Conservation (phyloP, 2,797 vertebrate genomes). For the Pygocentrus nattereri region DNA sequence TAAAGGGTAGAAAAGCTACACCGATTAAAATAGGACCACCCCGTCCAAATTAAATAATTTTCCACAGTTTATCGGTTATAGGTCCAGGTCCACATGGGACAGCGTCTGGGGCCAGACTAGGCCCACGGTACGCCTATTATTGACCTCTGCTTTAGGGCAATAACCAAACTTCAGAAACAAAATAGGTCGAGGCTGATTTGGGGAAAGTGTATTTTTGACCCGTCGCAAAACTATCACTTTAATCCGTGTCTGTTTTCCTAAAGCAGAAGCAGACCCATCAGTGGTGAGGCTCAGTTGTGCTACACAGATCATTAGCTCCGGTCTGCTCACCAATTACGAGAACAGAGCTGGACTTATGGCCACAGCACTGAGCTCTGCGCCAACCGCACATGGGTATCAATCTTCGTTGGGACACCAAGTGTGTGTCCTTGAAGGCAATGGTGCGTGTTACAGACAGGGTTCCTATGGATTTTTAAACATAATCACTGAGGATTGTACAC, state of each 20-base stretch:
- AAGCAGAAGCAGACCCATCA: constrained; percentile 31
- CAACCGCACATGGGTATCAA: constrained; percentile 47
- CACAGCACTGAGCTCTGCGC: constrained; percentile 37
- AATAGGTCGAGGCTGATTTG: no score
- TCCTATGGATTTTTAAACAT: background rate
- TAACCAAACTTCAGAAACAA: no score
- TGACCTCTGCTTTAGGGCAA: no score
- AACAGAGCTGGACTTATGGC: constrained; percentile 49
- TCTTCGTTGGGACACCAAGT: constrained; percentile 43
- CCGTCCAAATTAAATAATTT: no score
- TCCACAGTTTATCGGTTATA: no score
- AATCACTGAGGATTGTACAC: background rate
- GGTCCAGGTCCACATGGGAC: no score
- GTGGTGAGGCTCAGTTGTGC: constrained; percentile 20
- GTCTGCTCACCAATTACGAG: constrained; percentile 42
- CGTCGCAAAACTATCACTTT: background rate
- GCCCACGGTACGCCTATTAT: no score
- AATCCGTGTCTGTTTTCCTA: background rate
- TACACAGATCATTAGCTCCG: constrained; percentile 52
- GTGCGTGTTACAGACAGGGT: background rate
- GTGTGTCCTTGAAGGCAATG: constrained; percentile 40
- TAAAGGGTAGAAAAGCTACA: no score
- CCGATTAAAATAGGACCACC: no score
- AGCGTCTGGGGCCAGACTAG: no score
- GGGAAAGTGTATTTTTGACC: no score